Percentiles rank a stretch among this genome's conserved stretches.
Conservation (phyloP, 2,797 vertebrate species). For the Falco biarmicus region DNA sequence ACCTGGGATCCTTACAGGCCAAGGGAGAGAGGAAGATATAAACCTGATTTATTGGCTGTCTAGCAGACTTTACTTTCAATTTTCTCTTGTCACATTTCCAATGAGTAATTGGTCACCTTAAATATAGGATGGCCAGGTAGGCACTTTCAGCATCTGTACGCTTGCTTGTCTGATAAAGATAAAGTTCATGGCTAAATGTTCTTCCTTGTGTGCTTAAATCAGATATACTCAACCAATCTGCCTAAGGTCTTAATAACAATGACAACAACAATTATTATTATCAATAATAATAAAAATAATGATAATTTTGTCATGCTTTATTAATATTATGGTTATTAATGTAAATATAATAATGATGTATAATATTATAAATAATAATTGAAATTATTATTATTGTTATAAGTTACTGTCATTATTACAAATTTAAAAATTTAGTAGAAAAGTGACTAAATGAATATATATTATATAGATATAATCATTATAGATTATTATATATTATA, state of each 20-base stretch:
- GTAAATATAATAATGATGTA: too few species aligned
- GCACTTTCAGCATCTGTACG: not conserved
- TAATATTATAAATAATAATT: too few species aligned
- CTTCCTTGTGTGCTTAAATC: not conserved
- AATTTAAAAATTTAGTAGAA: not conserved
- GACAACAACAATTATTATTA: too few species aligned
- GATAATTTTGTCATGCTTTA: too few species aligned
- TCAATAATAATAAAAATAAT: not conserved
- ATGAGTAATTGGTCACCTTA: not conserved
- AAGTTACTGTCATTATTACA: too few species aligned
- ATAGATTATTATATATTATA: too few species aligned
- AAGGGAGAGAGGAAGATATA: not conserved
- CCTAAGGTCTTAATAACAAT: not conserved
- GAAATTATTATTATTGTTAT: too few species aligned
- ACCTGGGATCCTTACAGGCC: not conserved
- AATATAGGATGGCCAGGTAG: not conserved
- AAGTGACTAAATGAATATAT: not conserved
- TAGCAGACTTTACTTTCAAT: slow-evolving; percentile 39
- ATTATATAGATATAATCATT: not conserved
- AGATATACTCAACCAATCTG: not conserved
- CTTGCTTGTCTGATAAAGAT: not conserved
- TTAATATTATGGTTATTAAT: too few species aligned
- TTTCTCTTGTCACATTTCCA: slow-evolving; percentile 9
- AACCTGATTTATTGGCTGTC: slow-evolving; percentile 12
- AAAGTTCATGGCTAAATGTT: not conserved